Conservation (phyloP, 1,140 invertebrate genomes). For the Helicoverpa zea region DNA sequence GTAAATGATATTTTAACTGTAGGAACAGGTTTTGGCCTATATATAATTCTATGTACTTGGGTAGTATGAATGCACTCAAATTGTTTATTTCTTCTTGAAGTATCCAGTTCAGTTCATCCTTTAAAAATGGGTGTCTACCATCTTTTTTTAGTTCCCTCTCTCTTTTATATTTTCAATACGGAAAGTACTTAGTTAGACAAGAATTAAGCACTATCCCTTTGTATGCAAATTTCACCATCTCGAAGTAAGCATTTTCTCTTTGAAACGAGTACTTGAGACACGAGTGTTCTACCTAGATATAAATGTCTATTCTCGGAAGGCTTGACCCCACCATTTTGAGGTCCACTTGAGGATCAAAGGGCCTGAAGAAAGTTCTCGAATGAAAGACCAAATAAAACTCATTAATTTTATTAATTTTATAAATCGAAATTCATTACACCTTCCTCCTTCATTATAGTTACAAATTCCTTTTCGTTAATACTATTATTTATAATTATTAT, state of each 20-base stretch:
- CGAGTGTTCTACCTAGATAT: slow-evolving; percentile 45
- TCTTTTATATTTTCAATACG: background rate
- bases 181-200: slow-evolving; percentile 1
- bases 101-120: background rate
- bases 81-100: too few relatives aligned
- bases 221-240: slow-evolving; percentile 34
- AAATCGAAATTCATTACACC: slow-evolving; percentile 86
- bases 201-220: slow-evolving; percentile 39
- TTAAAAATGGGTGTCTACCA: background rate
- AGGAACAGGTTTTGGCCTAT: background rate
- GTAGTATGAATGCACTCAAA: too few relatives aligned
- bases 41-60: background rate
- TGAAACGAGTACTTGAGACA: slow-evolving; percentile 38
- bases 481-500: slow-evolving; percentile 82
- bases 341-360: slow-evolving; percentile 42
- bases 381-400: slow-evolving; percentile 80
- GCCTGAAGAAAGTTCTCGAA: slow-evolving; percentile 50
- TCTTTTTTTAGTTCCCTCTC: background rate
- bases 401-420: slow-evolving; percentile 86
- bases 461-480: slow-evolving; percentile 84
- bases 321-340: slow-evolving; percentile 39
- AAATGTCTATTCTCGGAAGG: slow-evolving; percentile 31
- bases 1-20: background rate
- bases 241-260: slow-evolving; percentile 42
- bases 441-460: slow-evolving; percentile 81